Percentiles rank a stretch among this genome's conserved stretches.
phyloP scores from a whole-genome alignment of 2,113 vertebrate species.

The Ptilorrhoa leucosticta region DNA sequence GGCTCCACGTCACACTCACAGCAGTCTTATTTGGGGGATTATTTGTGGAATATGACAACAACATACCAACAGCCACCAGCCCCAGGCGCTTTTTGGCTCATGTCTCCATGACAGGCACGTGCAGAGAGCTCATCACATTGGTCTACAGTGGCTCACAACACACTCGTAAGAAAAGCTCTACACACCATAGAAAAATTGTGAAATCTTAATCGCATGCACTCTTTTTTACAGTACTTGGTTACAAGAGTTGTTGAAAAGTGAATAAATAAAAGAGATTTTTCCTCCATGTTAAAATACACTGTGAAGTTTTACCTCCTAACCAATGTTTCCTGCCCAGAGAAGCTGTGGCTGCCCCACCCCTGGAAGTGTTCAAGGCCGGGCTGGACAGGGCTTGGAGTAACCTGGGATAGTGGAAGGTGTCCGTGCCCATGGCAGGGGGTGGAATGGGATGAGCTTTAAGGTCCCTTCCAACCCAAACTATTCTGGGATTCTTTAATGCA shows the following conservation, averaged over 20 bases:
- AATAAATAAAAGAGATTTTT: neutral
- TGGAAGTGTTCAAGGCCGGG: neutral
- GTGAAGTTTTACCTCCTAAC: neutral
- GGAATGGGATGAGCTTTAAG: neutral
- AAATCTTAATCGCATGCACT: neutral
- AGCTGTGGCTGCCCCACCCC: neutral
- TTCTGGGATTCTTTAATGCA: neutral
- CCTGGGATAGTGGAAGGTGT: neutral
- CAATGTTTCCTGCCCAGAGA: neutral
- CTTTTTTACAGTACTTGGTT: neutral
- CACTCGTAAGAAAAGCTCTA: neutral
- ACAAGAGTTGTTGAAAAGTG: neutral
- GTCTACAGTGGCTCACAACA: neutral
- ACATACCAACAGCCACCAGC: neutral
- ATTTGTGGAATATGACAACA: neutral
- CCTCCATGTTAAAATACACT: neutral
- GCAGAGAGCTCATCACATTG: neutral
- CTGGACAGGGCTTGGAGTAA: accelerated
- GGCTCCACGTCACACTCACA: neutral
- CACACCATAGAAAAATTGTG: neutral
- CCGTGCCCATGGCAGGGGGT: neutral
- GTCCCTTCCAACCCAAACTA: neutral
- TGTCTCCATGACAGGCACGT: neutral
- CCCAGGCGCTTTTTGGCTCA: neutral
- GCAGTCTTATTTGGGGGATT: neutral